Evolutionary conservation across 2,113 vertebrate genomes (phyloP).

Genomic region (Ictalurus furcatus): DNA sequence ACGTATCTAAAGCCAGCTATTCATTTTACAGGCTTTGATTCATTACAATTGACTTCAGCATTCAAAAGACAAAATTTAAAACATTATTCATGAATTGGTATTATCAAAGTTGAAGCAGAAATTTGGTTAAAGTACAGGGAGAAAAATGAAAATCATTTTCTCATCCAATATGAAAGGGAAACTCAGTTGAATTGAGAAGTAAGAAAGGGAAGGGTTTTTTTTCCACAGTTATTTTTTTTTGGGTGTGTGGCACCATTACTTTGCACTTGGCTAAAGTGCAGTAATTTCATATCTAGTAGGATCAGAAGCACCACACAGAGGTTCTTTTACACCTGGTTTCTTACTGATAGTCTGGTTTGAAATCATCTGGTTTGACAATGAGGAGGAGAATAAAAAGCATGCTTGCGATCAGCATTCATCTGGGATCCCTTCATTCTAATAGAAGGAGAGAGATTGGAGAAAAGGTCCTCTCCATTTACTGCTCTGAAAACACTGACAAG

Average conservation of each 20-base stretch:
- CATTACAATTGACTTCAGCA: slow-evolving; percentile 37
- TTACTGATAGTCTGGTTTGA: slow-evolving; percentile 13
- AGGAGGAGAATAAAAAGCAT: slow-evolving; percentile 39
- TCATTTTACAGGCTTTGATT: slow-evolving; percentile 54
- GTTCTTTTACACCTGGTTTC: slow-evolving; percentile 45
- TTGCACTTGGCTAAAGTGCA: slow-evolving; percentile 29
- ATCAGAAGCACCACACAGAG: slow-evolving; percentile 26
- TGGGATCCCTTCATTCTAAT: slow-evolving; percentile 25
- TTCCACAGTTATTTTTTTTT: not conserved
- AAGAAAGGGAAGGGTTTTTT: slow-evolving; percentile 8
- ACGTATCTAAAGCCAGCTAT: slow-evolving; percentile 46
- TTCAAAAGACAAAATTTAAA: slow-evolving; percentile 49
- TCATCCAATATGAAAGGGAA: slow-evolving; percentile 33
- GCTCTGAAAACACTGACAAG: slow-evolving; percentile 44
- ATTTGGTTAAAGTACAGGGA: slow-evolving; percentile 39
- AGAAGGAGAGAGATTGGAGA: slow-evolving; percentile 23
- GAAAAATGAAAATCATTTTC: slow-evolving; percentile 44
- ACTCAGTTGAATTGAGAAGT: slow-evolving; percentile 10
- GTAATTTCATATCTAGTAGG: slow-evolving; percentile 45
- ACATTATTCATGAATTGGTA: slow-evolving; percentile 47
- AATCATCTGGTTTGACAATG: slow-evolving; percentile 55
- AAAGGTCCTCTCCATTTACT: slow-evolving; percentile 41
- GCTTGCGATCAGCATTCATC: slow-evolving; percentile 44
- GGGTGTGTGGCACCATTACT: not conserved
- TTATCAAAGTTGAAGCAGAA: slow-evolving; percentile 50